Evolutionary conservation across 2,888 invertebrate species (phyloP).

Genomic region (Fabriciana adippe): DNA sequence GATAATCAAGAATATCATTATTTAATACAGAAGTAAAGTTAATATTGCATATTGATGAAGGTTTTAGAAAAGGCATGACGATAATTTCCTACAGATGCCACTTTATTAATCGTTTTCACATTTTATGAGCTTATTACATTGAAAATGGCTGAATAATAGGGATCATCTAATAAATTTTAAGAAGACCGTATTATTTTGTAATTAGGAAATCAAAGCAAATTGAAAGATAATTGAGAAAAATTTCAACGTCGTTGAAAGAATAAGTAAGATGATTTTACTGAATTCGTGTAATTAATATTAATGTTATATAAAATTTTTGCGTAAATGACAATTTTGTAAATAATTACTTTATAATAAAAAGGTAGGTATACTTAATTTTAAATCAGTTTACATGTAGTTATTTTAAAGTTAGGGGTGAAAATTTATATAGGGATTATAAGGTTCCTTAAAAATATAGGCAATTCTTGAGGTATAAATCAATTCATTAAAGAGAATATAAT

Average conservation of each 20-base stretch:
- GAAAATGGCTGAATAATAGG: conserved; percentile 20
- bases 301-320: too few species aligned
- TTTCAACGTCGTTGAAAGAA: not conserved
- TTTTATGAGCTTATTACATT: conserved; percentile 23
- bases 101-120: conserved; percentile 36
- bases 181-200: conserved; percentile 10
- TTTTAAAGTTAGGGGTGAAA: too few species aligned
- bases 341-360: too few species aligned
- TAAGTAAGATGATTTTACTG: too few species aligned
- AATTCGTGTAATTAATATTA: too few species aligned
- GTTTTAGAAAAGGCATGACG: conserved; percentile 28
- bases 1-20: conserved; percentile 29
- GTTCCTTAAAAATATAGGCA: too few species aligned
- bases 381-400: too few species aligned
- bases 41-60: conserved; percentile 42
- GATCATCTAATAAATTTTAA: conserved; percentile 12
- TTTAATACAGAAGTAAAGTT: conserved; percentile 43
- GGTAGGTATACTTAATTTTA: too few species aligned
- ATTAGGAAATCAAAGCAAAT: conserved; percentile 7
- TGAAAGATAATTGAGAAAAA: conserved; percentile 5
- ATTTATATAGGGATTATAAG: too few species aligned
- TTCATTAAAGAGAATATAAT: too few species aligned
- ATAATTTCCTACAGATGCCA: conserved; percentile 35
- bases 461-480: too few species aligned
- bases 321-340: too few species aligned